Conservation (phyloP, 2,888 invertebrate species). For the Dioctria linearis region DNA sequence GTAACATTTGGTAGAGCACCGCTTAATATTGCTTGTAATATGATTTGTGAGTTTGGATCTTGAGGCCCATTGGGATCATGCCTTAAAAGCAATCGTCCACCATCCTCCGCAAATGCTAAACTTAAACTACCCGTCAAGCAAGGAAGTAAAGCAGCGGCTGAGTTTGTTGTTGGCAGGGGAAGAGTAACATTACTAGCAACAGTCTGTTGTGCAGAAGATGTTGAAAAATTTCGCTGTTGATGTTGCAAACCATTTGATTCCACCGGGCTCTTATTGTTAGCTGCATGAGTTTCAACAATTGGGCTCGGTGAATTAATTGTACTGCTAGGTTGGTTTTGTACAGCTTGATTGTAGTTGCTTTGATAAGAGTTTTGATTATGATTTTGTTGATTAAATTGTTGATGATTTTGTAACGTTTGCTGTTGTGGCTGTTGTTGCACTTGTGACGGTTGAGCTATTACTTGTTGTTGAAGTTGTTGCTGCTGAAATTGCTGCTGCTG, state of each 20-base stretch:
- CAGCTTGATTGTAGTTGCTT: slow-evolving; percentile 15
- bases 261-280: slow-evolving; percentile 18
- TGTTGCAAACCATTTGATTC: slow-evolving; percentile 16
- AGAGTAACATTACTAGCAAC: slow-evolving; percentile 66
- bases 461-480: slow-evolving; percentile 51
- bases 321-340: slow-evolving; percentile 19
- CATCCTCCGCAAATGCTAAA: slow-evolving; percentile 79
- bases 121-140: slow-evolving; percentile 78
- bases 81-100: slow-evolving; percentile 77
- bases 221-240: slow-evolving; percentile 53
- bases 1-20: slow-evolving; percentile 70
- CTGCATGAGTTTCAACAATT: slow-evolving; percentile 3
- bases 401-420: slow-evolving; percentile 57
- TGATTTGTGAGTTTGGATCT: slow-evolving; percentile 71
- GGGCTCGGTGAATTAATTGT: not conserved
- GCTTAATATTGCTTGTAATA: slow-evolving; percentile 69
- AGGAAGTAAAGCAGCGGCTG: slow-evolving; percentile 69
- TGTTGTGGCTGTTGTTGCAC: slow-evolving; percentile 37
- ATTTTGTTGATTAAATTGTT: slow-evolving; percentile 58
- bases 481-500: slow-evolving; percentile 54
- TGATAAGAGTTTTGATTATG: slow-evolving; percentile 23
- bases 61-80: slow-evolving; percentile 76
- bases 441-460: slow-evolving; percentile 33
- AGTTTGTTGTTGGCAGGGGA: slow-evolving; percentile 63
- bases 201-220: slow-evolving; percentile 60